phyloP scores from a whole-genome alignment of 2,113 vertebrate genomes.

The Melanerpes aurifrons region DNA sequence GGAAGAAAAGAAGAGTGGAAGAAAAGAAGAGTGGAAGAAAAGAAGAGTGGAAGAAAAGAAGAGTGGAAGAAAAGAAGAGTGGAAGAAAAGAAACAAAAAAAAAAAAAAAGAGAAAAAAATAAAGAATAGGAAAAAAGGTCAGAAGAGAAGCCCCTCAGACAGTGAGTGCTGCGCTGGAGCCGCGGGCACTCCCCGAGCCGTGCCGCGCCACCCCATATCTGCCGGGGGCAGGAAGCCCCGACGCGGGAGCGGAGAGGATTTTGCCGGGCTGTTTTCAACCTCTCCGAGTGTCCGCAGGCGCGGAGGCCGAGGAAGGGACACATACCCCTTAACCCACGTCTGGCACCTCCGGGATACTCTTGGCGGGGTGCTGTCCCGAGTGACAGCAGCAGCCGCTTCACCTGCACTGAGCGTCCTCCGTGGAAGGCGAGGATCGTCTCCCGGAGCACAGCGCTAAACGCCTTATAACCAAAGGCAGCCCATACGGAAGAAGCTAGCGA shows the following conservation, averaged over 20 bases:
- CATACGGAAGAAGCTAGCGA: not conserved
- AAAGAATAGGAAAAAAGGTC: not conserved
- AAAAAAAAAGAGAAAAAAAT: not conserved
- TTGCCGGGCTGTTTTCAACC: not conserved
- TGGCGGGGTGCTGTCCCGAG: not conserved
- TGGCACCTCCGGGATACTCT: not conserved
- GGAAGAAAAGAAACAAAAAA: no score
- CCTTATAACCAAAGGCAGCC: not conserved
- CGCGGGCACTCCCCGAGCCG: constrained; percentile 3
- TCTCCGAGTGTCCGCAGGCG: not conserved
- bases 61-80: no score
- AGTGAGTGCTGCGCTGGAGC: not conserved
- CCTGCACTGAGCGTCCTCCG: no score
- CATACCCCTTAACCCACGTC: not conserved
- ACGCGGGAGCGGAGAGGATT: not conserved
- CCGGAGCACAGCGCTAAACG: not conserved
- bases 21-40: not conserved
- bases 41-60: no score
- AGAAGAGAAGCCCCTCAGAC: not conserved
- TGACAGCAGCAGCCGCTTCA: not conserved
- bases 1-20: not conserved
- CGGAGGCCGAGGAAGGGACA: not conserved
- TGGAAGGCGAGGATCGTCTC: not conserved
- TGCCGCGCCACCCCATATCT: not conserved
- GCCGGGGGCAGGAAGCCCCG: not conserved